Conservation (phyloP, 2,113 vertebrate genomes). For the Spheniscus mendiculus region DNA sequence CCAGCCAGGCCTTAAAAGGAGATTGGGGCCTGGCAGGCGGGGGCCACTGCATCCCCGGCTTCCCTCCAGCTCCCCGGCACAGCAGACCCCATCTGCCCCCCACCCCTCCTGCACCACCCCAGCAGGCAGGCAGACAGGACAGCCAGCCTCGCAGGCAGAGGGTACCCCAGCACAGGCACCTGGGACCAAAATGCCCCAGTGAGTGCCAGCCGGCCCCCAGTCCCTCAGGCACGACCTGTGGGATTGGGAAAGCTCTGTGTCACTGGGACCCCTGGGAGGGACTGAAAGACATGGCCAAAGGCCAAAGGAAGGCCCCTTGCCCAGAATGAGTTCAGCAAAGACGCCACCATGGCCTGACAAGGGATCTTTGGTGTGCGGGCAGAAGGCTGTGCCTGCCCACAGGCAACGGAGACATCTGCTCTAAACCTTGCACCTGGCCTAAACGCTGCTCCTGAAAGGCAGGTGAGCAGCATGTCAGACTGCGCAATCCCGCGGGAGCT, state of each 20-base stretch:
- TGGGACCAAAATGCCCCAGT: not conserved
- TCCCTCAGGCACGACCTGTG: accelerated
- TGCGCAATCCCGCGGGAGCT: accelerated
- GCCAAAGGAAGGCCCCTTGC: not conserved
- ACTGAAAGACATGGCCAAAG: accelerated
- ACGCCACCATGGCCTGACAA: not conserved
- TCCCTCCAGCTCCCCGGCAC: not conserved
- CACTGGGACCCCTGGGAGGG: not conserved
- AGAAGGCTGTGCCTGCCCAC: not conserved
- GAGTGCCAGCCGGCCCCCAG: not conserved
- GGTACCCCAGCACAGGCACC: not conserved
- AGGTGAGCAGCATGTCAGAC: accelerated
- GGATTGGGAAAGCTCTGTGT: not conserved
- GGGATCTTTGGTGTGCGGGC: accelerated
- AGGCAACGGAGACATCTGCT: not conserved
- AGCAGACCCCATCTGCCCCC: not conserved
- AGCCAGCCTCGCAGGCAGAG: not conserved
- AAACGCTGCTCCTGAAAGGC: not conserved
- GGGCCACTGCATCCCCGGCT: not conserved
- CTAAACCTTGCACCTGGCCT: not conserved
- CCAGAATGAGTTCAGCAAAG: too few species aligned
- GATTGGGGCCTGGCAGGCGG: not conserved
- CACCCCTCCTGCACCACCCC: accelerated
- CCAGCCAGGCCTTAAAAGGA: constrained; percentile 58
- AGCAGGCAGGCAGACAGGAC: too few species aligned